Percentiles rank a stretch among this genome's conserved stretches.
phyloP scores from a whole-genome alignment of 2,888 invertebrate genomes.

The Venusia cambrica region DNA sequence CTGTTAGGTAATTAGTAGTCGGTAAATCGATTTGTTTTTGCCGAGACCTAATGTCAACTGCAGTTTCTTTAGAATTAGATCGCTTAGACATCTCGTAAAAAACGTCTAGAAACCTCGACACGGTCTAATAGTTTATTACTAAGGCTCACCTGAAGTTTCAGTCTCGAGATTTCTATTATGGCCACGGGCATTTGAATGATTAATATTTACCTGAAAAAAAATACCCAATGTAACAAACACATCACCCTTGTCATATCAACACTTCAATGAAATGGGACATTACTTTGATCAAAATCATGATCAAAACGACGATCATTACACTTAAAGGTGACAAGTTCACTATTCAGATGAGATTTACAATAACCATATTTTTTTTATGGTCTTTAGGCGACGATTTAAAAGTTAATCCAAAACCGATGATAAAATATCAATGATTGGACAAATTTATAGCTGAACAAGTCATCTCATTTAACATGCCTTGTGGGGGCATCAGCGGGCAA shows the following conservation, averaged over 20 bases:
- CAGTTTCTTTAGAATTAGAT: constrained; percentile 9
- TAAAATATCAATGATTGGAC: constrained; percentile 24
- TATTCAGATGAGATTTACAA: constrained; percentile 17
- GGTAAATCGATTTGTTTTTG: no score
- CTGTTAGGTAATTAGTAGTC: no score
- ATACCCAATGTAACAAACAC: constrained; percentile 1
- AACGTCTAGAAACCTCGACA: not conserved
- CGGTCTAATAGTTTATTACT: constrained; percentile 7
- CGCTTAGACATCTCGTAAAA: constrained; percentile 6
- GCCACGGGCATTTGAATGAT: no score
- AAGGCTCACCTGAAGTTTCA: constrained; percentile 1
- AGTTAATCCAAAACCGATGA: constrained; percentile 22
- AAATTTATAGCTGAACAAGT: constrained; percentile 20
- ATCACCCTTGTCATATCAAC: no score
- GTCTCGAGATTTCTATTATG: no score
- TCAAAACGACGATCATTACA: constrained; percentile 17
- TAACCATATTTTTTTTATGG: constrained; percentile 17
- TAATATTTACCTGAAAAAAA: constrained; percentile 21
- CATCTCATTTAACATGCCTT: constrained; percentile 16
- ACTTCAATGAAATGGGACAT: no score
- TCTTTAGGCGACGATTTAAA: constrained; percentile 17
- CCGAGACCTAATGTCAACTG: not conserved
- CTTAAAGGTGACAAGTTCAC: constrained; percentile 15
- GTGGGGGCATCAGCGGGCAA: constrained; percentile 7
- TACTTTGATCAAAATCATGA: constrained; percentile 20